Evolutionary conservation across 2,797 vertebrate genomes (phyloP), one percentile per base, ranked within the genome.

Genomic region (Hippopotamyrus pictus): DNA sequence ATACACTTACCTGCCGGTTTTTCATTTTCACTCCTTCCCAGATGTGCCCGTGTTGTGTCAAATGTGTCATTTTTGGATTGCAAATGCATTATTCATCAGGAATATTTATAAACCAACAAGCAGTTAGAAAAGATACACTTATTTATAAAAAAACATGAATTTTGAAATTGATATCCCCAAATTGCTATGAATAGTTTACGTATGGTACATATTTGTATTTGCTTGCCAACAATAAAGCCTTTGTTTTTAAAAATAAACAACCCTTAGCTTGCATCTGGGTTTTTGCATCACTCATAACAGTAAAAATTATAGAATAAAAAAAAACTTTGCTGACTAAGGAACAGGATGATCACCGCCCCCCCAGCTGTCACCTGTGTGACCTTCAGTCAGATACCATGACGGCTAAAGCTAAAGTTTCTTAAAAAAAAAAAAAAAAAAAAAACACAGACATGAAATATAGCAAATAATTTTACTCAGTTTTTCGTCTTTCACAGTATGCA

Each of bases 211-310:
- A 57, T 93, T 93, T 94, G 91, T 93, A 93, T 92, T 91, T 91
- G 90, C 91, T 93, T 88, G 88, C 91, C 92, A 76, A 92, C 57
- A 95, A 94, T 95, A 95, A 95, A 95, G 73, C 90, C 73, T 46
- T 89, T 90, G 17, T 14, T n/a, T 44, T 83, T 29, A 73, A 73
- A 37, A 73, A 73, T 59, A 41, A 89, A 90, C 88, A 88, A 44
- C 73, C 51, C 48, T 54, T 89, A 79, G 76, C 25, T 82, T 83
- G 88, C 50, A 89, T 83, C n/a, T 83, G 88, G 51, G 33, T 83
- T 89, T 87, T 29, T 87, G 33, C 51, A 41, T 41, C 82, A 50
- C 11, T 51, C 5, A 51, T 48, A 84, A 46, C 7, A 84, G 6
- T 19, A 48, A n/a, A 84, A 41, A 46, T 22, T 59, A 7, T 14